phyloP scores from a whole-genome alignment of 2,797 vertebrate species.

The Darevskia nairensis region DNA sequence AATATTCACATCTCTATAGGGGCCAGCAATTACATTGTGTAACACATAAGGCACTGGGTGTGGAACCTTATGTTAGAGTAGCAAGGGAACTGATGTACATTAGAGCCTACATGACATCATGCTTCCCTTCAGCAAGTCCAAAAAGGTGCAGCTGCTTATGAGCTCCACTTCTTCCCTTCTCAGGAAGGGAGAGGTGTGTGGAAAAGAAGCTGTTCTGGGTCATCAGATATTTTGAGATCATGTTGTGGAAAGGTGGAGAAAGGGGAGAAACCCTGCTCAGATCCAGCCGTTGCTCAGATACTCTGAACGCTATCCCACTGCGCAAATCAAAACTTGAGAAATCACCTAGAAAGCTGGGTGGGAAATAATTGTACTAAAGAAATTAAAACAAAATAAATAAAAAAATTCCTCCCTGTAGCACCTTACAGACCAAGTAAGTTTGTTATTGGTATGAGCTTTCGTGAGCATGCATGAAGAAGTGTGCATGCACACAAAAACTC shows the following conservation, averaged over 20 bases:
- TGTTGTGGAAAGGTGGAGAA: neutral
- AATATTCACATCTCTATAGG: slow-evolving; percentile 5
- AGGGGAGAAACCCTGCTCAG: neutral
- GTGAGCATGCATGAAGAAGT: too few species aligned
- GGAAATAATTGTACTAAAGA: neutral
- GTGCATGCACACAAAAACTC: too few species aligned
- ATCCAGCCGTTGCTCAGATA: neutral
- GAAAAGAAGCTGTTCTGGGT: neutral
- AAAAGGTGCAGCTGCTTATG: slow-evolving; percentile 12
- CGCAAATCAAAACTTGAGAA: neutral
- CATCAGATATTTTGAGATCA: neutral
- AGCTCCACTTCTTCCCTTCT: neutral
- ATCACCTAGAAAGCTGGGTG: neutral
- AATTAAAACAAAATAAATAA: too few species aligned
- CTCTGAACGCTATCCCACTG: neutral
- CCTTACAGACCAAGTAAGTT: too few species aligned
- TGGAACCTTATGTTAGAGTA: slow-evolving; percentile 8
- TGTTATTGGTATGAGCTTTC: too few species aligned
- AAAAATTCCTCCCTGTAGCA: too few species aligned
- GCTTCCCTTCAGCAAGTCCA: neutral
- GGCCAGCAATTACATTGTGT: neutral
- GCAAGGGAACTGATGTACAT: neutral
- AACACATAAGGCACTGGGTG: slow-evolving; percentile 20
- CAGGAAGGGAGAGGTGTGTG: neutral
- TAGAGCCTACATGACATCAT: slow-evolving; percentile 15